These are phyloP conservation scores for Rhagium mordax DNA, from an alignment of 2,888 invertebrate species.

Conservation along the genomic window DNA sequence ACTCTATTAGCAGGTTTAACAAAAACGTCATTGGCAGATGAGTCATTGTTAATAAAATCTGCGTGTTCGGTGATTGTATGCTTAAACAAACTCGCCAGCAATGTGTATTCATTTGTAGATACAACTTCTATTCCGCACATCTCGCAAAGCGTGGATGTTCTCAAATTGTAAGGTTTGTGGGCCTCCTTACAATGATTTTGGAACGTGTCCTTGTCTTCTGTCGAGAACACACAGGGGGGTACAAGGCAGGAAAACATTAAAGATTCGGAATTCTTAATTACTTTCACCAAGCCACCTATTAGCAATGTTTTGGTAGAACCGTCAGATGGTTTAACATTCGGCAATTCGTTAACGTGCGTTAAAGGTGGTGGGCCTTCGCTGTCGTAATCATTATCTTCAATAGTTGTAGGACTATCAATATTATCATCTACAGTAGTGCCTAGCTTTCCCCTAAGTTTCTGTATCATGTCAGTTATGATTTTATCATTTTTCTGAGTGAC, in stretches of 20 bases:
- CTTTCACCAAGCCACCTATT: slow-evolving; percentile 55
- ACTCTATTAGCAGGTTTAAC: slow-evolving; percentile 27
- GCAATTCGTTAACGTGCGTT: slow-evolving; percentile 47
- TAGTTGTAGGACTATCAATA: slow-evolving; percentile 1
- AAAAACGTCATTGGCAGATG: neutral
- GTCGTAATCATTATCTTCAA: slow-evolving; percentile 33
- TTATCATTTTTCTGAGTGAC: slow-evolving; percentile 54
- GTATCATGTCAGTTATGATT: slow-evolving; percentile 55
- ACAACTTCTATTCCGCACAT: slow-evolving; percentile 49
- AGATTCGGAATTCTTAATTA: slow-evolving; percentile 46
- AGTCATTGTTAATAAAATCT: slow-evolving; percentile 40
- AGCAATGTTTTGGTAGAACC: slow-evolving; percentile 36
- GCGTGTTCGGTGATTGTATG: slow-evolving; percentile 53
- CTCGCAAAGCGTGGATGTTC: slow-evolving; percentile 49
- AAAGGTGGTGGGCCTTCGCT: slow-evolving; percentile 53
- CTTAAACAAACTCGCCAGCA: slow-evolving; percentile 55
- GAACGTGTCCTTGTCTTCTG: slow-evolving; percentile 59
- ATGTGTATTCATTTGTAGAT: slow-evolving; percentile 38
- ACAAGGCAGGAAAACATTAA: slow-evolving; percentile 62
- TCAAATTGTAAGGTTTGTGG: slow-evolving; percentile 51
- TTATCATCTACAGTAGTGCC: slow-evolving; percentile 43
- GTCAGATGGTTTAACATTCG: slow-evolving; percentile 29
- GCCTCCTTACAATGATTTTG: slow-evolving; percentile 62
- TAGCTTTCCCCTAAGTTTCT: slow-evolving; percentile 60
- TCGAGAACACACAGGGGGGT: slow-evolving; percentile 61